Evolutionary conservation across 2,797 vertebrate genomes (phyloP).

Genomic region (Betta splendens): DNA sequence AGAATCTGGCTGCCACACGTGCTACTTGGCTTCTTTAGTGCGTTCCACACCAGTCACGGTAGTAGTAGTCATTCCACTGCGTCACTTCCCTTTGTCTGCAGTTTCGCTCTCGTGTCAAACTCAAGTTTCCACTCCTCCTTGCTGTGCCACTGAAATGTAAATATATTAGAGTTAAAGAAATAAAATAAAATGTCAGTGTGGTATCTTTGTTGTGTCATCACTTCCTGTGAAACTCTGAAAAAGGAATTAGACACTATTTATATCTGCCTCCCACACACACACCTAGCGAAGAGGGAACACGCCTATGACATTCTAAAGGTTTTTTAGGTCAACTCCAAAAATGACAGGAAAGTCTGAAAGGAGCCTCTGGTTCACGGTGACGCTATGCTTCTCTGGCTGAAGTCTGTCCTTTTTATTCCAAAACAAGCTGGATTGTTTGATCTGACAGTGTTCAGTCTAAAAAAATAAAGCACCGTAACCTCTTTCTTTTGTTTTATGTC

Average conservation of each 20-base stretch:
- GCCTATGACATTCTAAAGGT: no score
- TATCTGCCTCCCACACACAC: constrained; percentile 32
- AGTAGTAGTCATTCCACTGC: constrained; percentile 12
- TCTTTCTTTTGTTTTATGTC: constrained; percentile 6
- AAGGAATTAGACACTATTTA: constrained; percentile 4
- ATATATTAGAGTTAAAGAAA: constrained; percentile 31
- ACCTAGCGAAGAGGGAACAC: no score
- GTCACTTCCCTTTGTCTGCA: constrained; percentile 34
- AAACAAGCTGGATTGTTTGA: not conserved
- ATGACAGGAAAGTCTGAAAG: no score
- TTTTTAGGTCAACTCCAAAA: no score
- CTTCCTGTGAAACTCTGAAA: constrained; percentile 16
- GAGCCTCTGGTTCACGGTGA: no score
- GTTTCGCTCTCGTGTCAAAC: constrained; percentile 34
- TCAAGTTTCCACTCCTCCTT: constrained; percentile 2
- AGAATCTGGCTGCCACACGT: not conserved
- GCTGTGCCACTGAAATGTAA: constrained; percentile 28
- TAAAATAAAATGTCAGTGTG: constrained; percentile 44
- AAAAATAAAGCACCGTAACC: not conserved
- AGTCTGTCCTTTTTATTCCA: not conserved
- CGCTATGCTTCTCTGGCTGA: no score
- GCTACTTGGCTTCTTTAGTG: constrained; percentile 35
- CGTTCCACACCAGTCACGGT: constrained; percentile 31
- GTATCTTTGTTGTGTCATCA: constrained; percentile 21
- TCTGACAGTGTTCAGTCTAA: not conserved